Base-by-base conservation (phyloP, 1,140 invertebrate genomes). In the Papilio dardanus region DNA sequence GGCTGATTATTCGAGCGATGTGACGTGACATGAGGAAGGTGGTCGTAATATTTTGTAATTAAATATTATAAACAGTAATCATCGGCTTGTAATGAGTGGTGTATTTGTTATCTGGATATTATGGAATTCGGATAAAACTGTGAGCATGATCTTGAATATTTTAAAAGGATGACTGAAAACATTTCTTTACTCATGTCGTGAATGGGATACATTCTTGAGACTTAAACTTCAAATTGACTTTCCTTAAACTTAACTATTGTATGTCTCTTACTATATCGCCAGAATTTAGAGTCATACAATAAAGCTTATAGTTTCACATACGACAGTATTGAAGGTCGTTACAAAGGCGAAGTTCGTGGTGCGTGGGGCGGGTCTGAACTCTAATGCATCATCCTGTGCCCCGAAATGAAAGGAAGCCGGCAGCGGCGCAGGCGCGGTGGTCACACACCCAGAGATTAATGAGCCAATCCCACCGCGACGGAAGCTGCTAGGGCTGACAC, bases 381-480 rank as follows among this genome's bases (percentile, higher is more conserved):
- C 42, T 46, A 79, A 74, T 85, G 80, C 84, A 85, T 86, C 81
- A 86, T 84, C 80, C 81, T 81, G 85, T 81, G 81, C 75, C 82
- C 80, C 81, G 83, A 88, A 89, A 89, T 89, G 82, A 89, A 91
- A 89, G 87, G 87, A 87, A 82, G 81, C 66, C 77, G 69, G 81
- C 69, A 75, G 77, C 83, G 85, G n/a, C 84, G 83, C 81, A 81
- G 86, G 88, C 84, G 84, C 83, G 82, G 82, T 87, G 88, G 87
- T 92, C 88, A 90, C 87, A 83, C 86, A 74, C 81, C 81, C 77
- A 77, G 85, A 91, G 89, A 91, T 92, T 92, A 91, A 90, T 90
- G 90, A 89, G 82, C 83, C 50, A 84, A 87, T 88, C 87, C 86
- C 82, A 84, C 83, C 83, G 69, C 77, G 69, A 62, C 50, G 46